Evolutionary conservation across 2,113 vertebrate genomes (phyloP).

Genomic region (Nematolebias whitei): DNA sequence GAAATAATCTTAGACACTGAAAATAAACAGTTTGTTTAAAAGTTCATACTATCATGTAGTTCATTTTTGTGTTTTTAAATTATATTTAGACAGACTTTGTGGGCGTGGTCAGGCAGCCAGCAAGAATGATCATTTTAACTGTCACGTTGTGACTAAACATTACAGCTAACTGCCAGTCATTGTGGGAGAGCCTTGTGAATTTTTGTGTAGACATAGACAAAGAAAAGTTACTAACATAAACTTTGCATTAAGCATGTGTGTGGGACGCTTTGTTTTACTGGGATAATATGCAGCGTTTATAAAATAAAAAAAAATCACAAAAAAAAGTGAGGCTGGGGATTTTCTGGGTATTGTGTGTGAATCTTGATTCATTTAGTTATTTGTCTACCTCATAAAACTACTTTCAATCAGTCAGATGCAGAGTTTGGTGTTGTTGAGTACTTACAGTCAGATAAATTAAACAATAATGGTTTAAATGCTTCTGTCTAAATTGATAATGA

Average conservation of each 20-base stretch:
- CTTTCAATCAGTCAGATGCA: too few relatives aligned
- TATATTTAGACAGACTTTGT: not conserved
- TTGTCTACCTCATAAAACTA: too few relatives aligned
- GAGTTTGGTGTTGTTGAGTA: too few relatives aligned
- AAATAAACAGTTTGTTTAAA: not conserved
- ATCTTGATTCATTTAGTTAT: too few relatives aligned
- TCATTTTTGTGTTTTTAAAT: not conserved
- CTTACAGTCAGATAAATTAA: not conserved
- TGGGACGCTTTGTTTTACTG: not conserved
- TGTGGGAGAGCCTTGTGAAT: not conserved
- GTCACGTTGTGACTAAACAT: not conserved
- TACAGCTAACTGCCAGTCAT: not conserved
- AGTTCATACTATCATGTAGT: not conserved
- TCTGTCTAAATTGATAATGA: not conserved
- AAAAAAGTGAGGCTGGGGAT: too few relatives aligned
- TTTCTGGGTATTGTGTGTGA: too few relatives aligned
- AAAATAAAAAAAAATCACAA: not conserved
- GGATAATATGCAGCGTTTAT: not conserved
- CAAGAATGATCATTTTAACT: not conserved
- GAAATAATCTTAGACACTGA: not conserved
- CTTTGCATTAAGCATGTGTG: not conserved
- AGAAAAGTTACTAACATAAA: not conserved
- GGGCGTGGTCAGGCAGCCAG: not conserved
- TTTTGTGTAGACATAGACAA: slow-evolving; percentile 3
- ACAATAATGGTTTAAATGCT: not conserved